Evolutionary conservation across 2,797 vertebrate genomes (phyloP).

Genomic region (Macrochelys suwanniensis): DNA sequence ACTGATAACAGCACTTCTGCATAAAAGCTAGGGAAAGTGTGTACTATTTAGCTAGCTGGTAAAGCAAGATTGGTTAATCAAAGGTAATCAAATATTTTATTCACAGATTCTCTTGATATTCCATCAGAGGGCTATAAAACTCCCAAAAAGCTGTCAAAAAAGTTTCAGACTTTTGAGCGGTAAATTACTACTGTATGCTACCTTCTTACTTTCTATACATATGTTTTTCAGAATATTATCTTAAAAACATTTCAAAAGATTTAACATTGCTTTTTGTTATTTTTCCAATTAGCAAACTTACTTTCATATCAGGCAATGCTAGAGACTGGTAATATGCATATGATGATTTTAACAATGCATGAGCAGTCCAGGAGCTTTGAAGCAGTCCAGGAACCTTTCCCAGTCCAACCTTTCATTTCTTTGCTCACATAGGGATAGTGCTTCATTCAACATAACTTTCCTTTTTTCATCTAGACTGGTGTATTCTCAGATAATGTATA

Average conservation of each 20-base stretch:
- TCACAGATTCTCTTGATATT: slow-evolving; percentile 58
- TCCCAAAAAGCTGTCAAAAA: slow-evolving; percentile 61
- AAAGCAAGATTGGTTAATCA: slow-evolving; percentile 33
- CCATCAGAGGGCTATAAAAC: slow-evolving; percentile 74
- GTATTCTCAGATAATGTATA: neutral
- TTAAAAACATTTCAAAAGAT: neutral
- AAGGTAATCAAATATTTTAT: slow-evolving; percentile 42
- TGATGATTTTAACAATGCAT: neutral
- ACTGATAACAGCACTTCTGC: neutral
- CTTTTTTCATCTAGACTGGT: neutral
- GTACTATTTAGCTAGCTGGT: neutral
- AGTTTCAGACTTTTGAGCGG: slow-evolving; percentile 41
- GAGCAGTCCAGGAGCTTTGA: neutral
- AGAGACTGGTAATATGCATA: neutral
- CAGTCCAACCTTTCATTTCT: neutral
- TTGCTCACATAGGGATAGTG: neutral
- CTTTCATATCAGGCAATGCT: neutral
- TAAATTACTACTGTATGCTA: slow-evolving; percentile 7
- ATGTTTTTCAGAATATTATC: slow-evolving; percentile 2
- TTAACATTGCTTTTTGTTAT: neutral
- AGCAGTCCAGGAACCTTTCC: neutral
- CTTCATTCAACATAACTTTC: neutral
- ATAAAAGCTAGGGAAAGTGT: neutral
- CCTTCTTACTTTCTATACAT: slow-evolving; percentile 7
- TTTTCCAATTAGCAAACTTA: neutral